These are phyloP conservation scores for Laticauda colubrina DNA, from an alignment of 2,113 vertebrate species.

Conservation along the genomic window DNA sequence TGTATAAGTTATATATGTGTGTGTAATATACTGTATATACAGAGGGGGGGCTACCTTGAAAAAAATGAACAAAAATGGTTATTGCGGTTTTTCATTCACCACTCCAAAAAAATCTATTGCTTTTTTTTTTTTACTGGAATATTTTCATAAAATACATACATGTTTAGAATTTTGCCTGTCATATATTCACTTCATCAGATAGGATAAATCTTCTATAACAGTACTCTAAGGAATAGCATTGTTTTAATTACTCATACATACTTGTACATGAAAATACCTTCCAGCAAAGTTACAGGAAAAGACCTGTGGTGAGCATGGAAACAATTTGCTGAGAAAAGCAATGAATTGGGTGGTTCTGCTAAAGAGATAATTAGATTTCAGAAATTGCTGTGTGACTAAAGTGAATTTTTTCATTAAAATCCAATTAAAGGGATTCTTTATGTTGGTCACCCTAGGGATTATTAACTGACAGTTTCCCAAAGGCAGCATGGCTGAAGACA, in stretches of 20 bases:
- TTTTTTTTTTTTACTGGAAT: not conserved
- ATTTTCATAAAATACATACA: not conserved
- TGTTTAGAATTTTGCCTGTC: conserved; percentile 19
- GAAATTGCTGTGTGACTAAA: conserved; percentile 58
- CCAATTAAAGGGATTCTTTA: conserved; percentile 65
- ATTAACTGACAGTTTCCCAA: conserved; percentile 58
- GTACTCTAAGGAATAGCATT: conserved; percentile 39
- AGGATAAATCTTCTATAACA: conserved; percentile 35
- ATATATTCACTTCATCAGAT: conserved; percentile 52
- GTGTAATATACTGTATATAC: no score
- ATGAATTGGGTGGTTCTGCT: conserved; percentile 50
- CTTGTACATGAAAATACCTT: conserved; percentile 35
- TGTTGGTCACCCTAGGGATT: conserved; percentile 46
- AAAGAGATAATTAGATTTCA: conserved; percentile 53
- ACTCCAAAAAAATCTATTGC: not conserved
- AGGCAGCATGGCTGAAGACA: conserved; percentile 61
- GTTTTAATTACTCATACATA: conserved; percentile 54
- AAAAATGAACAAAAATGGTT: not conserved
- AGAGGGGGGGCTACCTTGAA: not conserved
- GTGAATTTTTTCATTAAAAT: conserved; percentile 69
- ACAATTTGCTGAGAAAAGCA: conserved; percentile 43
- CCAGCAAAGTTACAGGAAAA: conserved; percentile 45
- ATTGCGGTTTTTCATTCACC: not conserved
- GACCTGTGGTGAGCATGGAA: conserved; percentile 25
- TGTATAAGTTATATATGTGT: no score